Evolutionary conservation across 2,888 invertebrate genomes (phyloP).

Genomic region (Noctua comes): DNA sequence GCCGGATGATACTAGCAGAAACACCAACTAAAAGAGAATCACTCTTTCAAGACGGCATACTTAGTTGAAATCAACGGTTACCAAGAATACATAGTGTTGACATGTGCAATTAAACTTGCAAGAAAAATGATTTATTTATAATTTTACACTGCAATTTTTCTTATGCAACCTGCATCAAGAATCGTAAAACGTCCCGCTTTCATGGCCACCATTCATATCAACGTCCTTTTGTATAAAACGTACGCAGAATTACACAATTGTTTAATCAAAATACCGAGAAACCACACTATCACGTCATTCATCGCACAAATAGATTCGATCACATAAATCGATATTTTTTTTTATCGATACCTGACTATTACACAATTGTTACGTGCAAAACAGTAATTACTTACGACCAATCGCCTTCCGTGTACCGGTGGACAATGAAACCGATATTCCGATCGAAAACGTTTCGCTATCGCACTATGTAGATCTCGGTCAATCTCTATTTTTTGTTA

Average conservation of each 20-base stretch:
- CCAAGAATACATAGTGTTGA: constrained; percentile 14
- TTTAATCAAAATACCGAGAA: constrained; percentile 67
- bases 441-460: constrained; percentile 81
- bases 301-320: constrained; percentile 67
- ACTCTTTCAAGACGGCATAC: background rate
- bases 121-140: constrained; percentile 48
- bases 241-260: constrained; percentile 59
- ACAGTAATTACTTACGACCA: constrained; percentile 81
- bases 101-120: constrained; percentile 39
- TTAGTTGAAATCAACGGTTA: constrained; percentile 14
- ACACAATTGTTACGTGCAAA: constrained; percentile 86
- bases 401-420: constrained; percentile 85
- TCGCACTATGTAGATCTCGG: constrained; percentile 83
- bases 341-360: constrained; percentile 76
- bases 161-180: constrained; percentile 51
- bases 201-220: constrained; percentile 52
- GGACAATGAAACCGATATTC: constrained; percentile 86
- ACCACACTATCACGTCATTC: constrained; percentile 65
- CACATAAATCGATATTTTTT: constrained; percentile 73
- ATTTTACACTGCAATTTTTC: constrained; percentile 48
- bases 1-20: background rate
- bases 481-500: constrained; percentile 84
- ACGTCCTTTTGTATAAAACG: constrained; percentile 56
- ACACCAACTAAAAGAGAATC: background rate
- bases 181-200: constrained; percentile 47